Conservation (phyloP, 2,797 vertebrate genomes). For the Chanos chanos region DNA sequence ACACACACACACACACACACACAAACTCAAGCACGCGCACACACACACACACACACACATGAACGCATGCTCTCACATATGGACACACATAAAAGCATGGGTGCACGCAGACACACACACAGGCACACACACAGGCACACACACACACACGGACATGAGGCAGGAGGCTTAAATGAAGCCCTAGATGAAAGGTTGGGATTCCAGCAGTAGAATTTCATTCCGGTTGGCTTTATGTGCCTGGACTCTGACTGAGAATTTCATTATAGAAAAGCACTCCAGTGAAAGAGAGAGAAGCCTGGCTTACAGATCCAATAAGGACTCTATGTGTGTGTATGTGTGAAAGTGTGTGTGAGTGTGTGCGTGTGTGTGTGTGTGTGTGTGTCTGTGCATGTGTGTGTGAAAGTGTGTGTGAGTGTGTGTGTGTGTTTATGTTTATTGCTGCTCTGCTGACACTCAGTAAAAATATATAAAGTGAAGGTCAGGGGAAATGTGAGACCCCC, state of each 20-base stretch:
- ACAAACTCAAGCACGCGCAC: too few relatives aligned
- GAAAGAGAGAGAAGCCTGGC: slow-evolving; percentile 39
- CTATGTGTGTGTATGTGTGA: too few relatives aligned
- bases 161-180: slow-evolving; percentile 34
- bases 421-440: slow-evolving; percentile 14
- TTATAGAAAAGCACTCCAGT: slow-evolving; percentile 43
- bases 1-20: slow-evolving; percentile 1
- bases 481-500: slow-evolving; percentile 22
- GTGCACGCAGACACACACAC: neutral
- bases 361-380: neutral
- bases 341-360: neutral
- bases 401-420: slow-evolving; percentile 3
- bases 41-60: too few relatives aligned
- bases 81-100: too few relatives aligned
- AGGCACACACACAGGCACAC: neutral
- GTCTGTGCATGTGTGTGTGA: slow-evolving; percentile 12
- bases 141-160: slow-evolving; percentile 12
- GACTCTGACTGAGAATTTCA: slow-evolving; percentile 45
- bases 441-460: slow-evolving; percentile 11
- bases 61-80: neutral
- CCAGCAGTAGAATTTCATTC: slow-evolving; percentile 45
- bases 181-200: slow-evolving; percentile 41
- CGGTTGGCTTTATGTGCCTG: slow-evolving; percentile 34
- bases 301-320: slow-evolving; percentile 32
- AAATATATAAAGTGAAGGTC: slow-evolving; percentile 35